Base-by-base conservation (phyloP, 2,113 vertebrate genomes). In the Elanoides forficatus region DNA sequence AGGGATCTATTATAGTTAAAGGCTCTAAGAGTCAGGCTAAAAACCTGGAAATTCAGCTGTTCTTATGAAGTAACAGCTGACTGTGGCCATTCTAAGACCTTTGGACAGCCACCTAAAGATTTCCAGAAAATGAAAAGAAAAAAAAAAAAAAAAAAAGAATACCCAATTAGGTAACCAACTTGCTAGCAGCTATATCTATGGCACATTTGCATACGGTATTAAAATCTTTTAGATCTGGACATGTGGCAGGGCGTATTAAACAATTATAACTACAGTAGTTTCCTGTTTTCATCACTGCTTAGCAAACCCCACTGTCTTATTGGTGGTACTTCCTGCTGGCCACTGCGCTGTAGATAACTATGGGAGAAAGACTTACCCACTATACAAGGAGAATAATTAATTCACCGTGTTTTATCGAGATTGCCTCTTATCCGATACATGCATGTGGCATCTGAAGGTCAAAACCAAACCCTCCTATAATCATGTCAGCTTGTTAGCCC, bases 311-410 rank as follows among this genome's bases (percentile, higher is more conserved):
- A 76, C 97, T 79, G 89, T 98, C 97, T 67, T 87, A 96, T 55
- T 65, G 95, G 95, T 95, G 97, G 96, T 90, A 81, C 91, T 93
- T 93, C 95, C 96, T 91, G 93, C 97, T 95, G 96, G 96, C 97
- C 97, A 95, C 97, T 97, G 97, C 98, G 98, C 98, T 98, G 97
- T 97, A 98, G 97, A 95, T 97, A 97, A 92, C 96, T 81, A 94
- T 27, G 94, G 95, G 93, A 94, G 96, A 96, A 83, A 93, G 95
- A 95, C 94, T 94, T 94, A 86, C 86, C 94, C 88, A 68, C 73
- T 60, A 72, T 82, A 85, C 86, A 58, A 78, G 95, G 86, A 90
- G 76, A 83, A 78, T 82, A 88, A 94, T 75, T 95, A 96, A 95
- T 90, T 97, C 96, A 97, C 97, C 95, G 62, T 81, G 95, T 96